Evolutionary conservation across 2,113 vertebrate species (phyloP).

Genomic region (Lonchura striata): DNA sequence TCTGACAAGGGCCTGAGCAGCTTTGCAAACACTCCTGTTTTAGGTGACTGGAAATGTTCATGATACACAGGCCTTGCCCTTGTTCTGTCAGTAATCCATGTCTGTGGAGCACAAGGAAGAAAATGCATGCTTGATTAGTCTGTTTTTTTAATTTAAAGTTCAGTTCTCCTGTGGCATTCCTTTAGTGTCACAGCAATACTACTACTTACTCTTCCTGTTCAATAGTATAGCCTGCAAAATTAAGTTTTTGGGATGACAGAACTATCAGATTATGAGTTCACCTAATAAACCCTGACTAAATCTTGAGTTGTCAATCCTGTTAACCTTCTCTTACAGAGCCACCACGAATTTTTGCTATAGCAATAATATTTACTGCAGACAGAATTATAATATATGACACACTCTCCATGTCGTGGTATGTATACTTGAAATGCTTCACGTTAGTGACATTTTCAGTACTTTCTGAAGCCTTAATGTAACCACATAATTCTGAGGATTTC

Average conservation of each 20-base stretch:
- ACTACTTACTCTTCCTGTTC: background rate
- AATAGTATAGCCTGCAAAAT: background rate
- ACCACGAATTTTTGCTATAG: background rate
- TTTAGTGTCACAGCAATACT: background rate
- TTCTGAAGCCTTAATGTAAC: background rate
- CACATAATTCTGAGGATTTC: conserved; percentile 8
- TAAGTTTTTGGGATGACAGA: background rate
- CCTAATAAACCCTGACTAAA: background rate
- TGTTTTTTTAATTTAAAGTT: background rate
- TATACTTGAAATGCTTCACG: background rate
- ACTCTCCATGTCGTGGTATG: background rate
- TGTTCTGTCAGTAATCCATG: background rate
- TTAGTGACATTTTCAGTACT: background rate
- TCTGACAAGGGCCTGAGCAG: background rate
- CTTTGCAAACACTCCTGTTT: background rate
- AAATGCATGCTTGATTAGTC: background rate
- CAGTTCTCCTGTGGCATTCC: background rate
- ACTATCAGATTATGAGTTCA: background rate
- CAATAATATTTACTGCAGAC: background rate
- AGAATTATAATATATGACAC: background rate
- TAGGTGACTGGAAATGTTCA: background rate
- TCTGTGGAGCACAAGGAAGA: background rate
- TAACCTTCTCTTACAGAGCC: background rate
- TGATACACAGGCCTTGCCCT: background rate
- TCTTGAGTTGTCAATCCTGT: background rate